Conservation (phyloP, 2,113 vertebrate genomes). For the Prinia subflava region DNA sequence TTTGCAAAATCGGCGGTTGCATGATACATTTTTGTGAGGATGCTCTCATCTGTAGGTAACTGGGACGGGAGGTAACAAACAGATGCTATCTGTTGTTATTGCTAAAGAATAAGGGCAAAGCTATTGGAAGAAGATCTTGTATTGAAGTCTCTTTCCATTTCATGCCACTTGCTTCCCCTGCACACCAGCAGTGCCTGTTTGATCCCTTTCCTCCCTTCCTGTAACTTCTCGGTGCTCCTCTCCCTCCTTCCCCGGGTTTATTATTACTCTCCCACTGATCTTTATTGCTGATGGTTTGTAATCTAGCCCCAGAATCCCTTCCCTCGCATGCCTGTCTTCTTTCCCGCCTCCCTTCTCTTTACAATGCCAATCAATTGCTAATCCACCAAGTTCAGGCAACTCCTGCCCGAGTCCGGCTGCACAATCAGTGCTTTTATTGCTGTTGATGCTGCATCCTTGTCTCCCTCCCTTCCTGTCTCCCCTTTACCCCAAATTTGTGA, state of each 20-base stretch:
- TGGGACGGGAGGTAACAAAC: conserved; percentile 45
- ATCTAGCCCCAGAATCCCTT: neutral
- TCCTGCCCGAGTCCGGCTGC: conserved; percentile 16
- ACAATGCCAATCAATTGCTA: neutral
- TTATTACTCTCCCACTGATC: neutral
- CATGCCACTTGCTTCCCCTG: conserved; percentile 5
- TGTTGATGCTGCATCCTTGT: neutral
- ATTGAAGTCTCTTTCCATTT: neutral
- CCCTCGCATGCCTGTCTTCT: neutral
- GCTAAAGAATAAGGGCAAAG: conserved; percentile 57
- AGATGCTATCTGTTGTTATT: conserved; percentile 35
- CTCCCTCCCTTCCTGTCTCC: neutral
- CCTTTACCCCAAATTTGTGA: neutral
- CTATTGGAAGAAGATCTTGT: conserved; percentile 10
- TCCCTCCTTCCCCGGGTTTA: neutral
- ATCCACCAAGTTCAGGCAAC: conserved; percentile 52
- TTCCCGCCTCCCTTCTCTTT: neutral
- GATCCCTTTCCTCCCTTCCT: conserved; percentile 8
- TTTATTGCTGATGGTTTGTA: neutral
- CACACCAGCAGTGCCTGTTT: conserved; percentile 10
- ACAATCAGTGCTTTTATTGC: conserved; percentile 57
- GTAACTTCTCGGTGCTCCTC: conserved; percentile 20
- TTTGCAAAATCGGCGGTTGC: conserved; percentile 21
- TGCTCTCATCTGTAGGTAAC: conserved; percentile 56
- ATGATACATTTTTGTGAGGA: neutral